Evolutionary conservation across 2,113 vertebrate species (phyloP).

Genomic region (Austrofundulus limnaeus): DNA sequence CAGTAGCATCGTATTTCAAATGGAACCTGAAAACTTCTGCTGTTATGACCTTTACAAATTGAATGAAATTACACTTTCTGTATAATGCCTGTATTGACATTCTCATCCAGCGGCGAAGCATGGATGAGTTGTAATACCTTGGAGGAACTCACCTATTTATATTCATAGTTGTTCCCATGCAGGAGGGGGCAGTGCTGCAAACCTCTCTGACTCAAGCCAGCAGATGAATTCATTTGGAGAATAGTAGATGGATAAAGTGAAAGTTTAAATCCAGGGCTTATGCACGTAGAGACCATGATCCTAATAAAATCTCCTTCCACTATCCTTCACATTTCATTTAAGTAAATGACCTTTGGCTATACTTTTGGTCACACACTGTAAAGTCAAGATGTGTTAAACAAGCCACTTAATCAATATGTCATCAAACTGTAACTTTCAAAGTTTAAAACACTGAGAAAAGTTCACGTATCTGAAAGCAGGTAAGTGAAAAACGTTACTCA

Average conservation of each 20-base stretch:
- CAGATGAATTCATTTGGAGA: conserved; percentile 55
- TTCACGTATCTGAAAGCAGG: neutral
- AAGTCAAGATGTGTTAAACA: conserved; percentile 50
- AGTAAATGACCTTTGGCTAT: conserved; percentile 47
- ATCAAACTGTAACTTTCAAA: conserved; percentile 19
- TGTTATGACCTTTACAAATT: conserved; percentile 55
- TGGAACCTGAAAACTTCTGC: conserved; percentile 27
- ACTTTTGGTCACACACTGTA: conserved; percentile 40
- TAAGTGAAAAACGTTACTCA: neutral
- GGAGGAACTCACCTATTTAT: conserved; percentile 65
- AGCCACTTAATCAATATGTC: conserved; percentile 44
- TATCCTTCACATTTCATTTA: conserved; percentile 54
- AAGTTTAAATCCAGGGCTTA: conserved; percentile 66
- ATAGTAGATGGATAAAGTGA: conserved; percentile 62
- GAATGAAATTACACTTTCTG: conserved; percentile 49
- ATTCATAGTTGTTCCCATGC: conserved; percentile 68
- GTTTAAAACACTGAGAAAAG: conserved; percentile 27
- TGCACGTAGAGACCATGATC: conserved; percentile 60
- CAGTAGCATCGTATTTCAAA: conserved; percentile 27
- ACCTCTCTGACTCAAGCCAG: conserved; percentile 58
- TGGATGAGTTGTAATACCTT: conserved; percentile 64
- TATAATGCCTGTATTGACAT: conserved; percentile 67
- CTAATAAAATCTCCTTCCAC: conserved; percentile 50
- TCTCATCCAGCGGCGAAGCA: conserved; percentile 52
- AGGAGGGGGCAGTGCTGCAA: conserved; percentile 66